Percentiles rank a stretch among this genome's conserved stretches.
phyloP scores from a whole-genome alignment of 2,797 vertebrate genomes.

The Paguma larvata region DNA sequence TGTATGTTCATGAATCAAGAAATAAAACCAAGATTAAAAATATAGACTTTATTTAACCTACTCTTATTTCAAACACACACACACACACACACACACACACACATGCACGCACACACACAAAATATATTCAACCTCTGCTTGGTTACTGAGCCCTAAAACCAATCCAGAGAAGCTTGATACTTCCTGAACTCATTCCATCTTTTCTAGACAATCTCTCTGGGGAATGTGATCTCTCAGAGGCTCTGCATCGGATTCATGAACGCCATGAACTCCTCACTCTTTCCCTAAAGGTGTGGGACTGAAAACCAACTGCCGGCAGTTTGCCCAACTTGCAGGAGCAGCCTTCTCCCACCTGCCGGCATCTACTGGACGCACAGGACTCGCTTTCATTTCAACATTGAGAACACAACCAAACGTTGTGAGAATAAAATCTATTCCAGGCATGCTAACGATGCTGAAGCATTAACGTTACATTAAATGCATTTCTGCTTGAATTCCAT shows the following conservation, averaged over 20 bases:
- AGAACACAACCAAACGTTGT: neutral
- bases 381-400: neutral
- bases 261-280: neutral
- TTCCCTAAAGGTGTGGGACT: no score
- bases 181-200: neutral
- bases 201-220: neutral
- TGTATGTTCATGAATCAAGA: conserved; percentile 20
- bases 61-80: neutral
- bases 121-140: neutral
- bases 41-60: conserved; percentile 11
- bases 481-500: neutral
- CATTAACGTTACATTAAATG: conserved; percentile 27
- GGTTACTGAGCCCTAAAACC: neutral
- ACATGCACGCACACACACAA: neutral
- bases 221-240: neutral
- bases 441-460: conserved; percentile 12
- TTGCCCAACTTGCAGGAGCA: neutral
- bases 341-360: neutral
- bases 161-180: neutral
- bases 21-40: conserved; percentile 39
- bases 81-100: neutral
- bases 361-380: neutral
- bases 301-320: neutral
- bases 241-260: neutral
- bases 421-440: neutral